Percentiles rank a stretch among this genome's conserved stretches.
Evolutionary conservation across 2,113 vertebrate genomes (phyloP).

Genomic region (Todiramphus saurophagus): DNA sequence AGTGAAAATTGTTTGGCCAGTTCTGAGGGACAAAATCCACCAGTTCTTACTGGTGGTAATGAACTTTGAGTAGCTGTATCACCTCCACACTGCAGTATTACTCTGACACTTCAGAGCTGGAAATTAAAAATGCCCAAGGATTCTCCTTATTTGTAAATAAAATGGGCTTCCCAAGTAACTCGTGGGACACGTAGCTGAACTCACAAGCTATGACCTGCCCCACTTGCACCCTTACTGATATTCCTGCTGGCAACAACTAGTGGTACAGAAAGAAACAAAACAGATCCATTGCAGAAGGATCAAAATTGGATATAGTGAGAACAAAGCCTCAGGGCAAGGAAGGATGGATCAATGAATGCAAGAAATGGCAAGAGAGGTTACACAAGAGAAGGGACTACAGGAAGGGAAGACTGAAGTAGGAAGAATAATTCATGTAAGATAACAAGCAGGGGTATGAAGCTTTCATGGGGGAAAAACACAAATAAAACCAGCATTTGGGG

Average conservation of each 20-base stretch:
- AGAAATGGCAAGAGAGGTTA: background rate
- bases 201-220: background rate
- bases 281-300: background rate
- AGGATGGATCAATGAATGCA: background rate
- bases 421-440: background rate
- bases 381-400: background rate
- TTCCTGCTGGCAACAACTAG: background rate
- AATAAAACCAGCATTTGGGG: background rate
- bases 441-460: background rate
- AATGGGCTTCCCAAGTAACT: background rate
- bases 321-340: background rate
- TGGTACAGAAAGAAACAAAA: background rate
- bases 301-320: background rate
- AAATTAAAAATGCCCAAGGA: background rate
- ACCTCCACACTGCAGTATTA: background rate
- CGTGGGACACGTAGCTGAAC: background rate
- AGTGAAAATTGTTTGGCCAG: background rate
- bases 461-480: background rate
- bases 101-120: background rate
- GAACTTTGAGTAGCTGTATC: background rate
- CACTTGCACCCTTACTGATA: background rate
- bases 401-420: background rate
- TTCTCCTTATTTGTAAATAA: background rate
- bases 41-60: background rate
- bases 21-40: background rate